A percentile compares a stretch with the other conserved stretches of the same genome.
These are phyloP conservation scores for Poecilia wingei DNA, from an alignment of 2,797 vertebrate genomes.

Conservation along the genomic window DNA sequence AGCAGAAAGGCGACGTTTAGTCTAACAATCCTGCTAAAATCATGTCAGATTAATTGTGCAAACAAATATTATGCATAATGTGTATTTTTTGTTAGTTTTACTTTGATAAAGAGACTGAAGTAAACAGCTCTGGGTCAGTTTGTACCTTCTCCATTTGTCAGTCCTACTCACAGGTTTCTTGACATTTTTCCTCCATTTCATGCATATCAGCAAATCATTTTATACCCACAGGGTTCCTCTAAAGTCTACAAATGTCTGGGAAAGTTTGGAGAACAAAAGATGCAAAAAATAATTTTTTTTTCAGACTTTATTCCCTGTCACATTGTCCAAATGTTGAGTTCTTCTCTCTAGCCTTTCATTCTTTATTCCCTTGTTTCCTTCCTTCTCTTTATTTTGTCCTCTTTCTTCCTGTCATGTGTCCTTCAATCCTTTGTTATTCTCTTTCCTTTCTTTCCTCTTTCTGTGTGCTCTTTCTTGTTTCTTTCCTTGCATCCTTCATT, in stretches of 20 bases:
- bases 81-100: background rate
- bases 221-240: background rate
- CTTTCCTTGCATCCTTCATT: background rate
- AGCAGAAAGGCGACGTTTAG: background rate
- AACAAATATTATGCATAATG: background rate
- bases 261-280: background rate
- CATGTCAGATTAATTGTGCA: background rate
- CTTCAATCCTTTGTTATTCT: background rate
- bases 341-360: background rate
- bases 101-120: background rate
- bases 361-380: background rate
- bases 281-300: background rate
- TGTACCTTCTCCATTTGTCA: background rate
- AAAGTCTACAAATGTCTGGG: background rate
- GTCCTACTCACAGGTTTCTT: background rate
- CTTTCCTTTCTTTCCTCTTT: background rate
- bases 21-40: background rate
- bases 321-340: background rate
- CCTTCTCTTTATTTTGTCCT: background rate
- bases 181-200: background rate
- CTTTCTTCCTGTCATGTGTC: background rate
- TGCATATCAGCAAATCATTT: background rate
- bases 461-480: background rate
- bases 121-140: background rate
- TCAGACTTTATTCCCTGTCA: background rate